Evolutionary conservation across 2,888 invertebrate genomes (phyloP).

Genomic region (Pteria penguin): DNA sequence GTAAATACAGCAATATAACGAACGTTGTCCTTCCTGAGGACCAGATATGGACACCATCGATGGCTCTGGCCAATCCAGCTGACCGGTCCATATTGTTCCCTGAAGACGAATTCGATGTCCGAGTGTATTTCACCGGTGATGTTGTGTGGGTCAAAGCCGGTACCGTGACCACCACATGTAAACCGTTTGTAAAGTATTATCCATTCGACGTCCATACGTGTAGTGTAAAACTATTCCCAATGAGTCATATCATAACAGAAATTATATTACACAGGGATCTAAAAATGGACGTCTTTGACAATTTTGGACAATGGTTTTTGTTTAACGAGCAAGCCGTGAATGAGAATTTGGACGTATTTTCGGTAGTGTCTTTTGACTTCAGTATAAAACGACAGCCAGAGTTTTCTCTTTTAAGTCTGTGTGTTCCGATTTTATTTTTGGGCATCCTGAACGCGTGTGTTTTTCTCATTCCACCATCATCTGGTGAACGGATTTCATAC

Average conservation of each 20-base stretch:
- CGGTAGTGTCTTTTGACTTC: slow-evolving; percentile 14
- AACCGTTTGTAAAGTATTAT: slow-evolving; percentile 22
- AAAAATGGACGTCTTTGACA: slow-evolving; percentile 17
- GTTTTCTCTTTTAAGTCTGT: slow-evolving; percentile 26
- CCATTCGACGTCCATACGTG: slow-evolving; percentile 31
- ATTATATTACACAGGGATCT: slow-evolving; percentile 4
- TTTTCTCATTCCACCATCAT: slow-evolving; percentile 27
- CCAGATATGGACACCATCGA: slow-evolving; percentile 15
- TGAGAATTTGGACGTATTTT: slow-evolving; percentile 17
- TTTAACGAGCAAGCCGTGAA: not conserved
- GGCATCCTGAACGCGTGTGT: slow-evolving; percentile 32
- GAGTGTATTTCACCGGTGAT: slow-evolving; percentile 17
- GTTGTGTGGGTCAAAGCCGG: slow-evolving; percentile 24
- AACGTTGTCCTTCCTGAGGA: slow-evolving; percentile 23
- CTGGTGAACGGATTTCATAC: slow-evolving; percentile 33
- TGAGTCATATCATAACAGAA: slow-evolving; percentile 8
- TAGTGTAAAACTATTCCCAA: slow-evolving; percentile 8
- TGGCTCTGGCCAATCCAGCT: slow-evolving; percentile 28
- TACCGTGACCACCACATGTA: slow-evolving; percentile 15
- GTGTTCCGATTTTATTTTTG: slow-evolving; percentile 28
- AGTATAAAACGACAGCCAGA: slow-evolving; percentile 26
- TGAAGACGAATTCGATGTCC: slow-evolving; percentile 24
- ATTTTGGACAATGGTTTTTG: slow-evolving; percentile 28
- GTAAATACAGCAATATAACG: slow-evolving; percentile 5
- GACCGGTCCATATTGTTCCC: slow-evolving; percentile 24